phyloP scores from a whole-genome alignment of 2,797 vertebrate species.

The Botia kubotai region DNA sequence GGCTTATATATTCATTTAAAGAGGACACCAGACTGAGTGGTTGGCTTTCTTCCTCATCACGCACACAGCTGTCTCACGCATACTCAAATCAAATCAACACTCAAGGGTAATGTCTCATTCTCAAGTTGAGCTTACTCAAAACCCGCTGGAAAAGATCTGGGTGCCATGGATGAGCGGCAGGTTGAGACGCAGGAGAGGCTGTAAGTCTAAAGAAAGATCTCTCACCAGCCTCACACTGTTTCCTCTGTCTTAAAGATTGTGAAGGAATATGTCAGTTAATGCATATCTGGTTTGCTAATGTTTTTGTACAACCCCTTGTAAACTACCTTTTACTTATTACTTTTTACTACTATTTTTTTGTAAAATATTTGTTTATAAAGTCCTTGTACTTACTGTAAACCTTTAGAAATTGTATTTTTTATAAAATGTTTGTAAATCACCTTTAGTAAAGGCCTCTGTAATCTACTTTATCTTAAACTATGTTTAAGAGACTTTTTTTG shows the following conservation, averaged over 20 bases:
- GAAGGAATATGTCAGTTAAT: no score
- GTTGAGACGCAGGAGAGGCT: slow-evolving; percentile 81
- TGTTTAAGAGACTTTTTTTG: neutral
- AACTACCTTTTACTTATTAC: no score
- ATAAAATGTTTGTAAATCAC: neutral
- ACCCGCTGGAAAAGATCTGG: slow-evolving; percentile 87
- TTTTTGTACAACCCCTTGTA: neutral
- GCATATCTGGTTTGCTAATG: no score
- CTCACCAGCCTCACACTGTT: neutral
- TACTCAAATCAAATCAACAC: neutral
- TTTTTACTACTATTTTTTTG: no score
- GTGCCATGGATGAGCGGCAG: slow-evolving; percentile 79
- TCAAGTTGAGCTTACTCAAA: slow-evolving; percentile 79
- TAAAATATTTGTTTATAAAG: neutral
- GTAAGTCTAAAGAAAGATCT: slow-evolving; percentile 76
- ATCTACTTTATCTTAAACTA: no score
- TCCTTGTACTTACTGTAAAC: no score
- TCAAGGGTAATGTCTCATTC: slow-evolving; percentile 72
- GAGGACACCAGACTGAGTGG: neutral
- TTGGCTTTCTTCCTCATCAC: neutral
- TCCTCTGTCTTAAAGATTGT: neutral
- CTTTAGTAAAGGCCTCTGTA: no score
- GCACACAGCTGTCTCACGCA: neutral
- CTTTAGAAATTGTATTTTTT: neutral
- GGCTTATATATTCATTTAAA: neutral